phyloP scores from a whole-genome alignment of 2,888 invertebrate genomes.

The Rhaphigaster nebulosa region DNA sequence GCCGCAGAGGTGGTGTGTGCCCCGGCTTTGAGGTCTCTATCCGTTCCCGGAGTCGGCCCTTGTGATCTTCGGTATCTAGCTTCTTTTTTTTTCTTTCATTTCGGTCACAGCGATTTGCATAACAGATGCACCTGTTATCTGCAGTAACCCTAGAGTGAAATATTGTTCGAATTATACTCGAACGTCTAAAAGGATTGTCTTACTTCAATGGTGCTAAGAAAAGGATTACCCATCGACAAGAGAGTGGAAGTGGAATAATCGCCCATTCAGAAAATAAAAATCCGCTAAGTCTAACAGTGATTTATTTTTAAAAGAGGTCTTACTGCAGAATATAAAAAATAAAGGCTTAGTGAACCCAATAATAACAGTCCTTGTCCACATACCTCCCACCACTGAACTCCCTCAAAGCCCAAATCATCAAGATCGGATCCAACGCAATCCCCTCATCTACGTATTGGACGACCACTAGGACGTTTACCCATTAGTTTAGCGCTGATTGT shows the following conservation, averaged over 20 bases:
- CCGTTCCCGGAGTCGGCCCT: neutral
- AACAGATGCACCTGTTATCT: neutral
- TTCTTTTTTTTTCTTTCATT: neutral
- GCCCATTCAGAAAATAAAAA: neutral
- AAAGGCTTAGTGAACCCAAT: too few relatives aligned
- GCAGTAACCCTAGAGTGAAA: neutral
- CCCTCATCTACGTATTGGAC: too few relatives aligned
- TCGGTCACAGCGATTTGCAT: neutral
- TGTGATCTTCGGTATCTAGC: neutral
- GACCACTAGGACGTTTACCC: too few relatives aligned
- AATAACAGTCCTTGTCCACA: too few relatives aligned
- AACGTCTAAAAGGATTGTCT: neutral
- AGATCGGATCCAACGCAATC: too few relatives aligned
- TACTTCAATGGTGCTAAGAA: neutral
- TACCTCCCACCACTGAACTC: too few relatives aligned
- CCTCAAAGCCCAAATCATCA: too few relatives aligned
- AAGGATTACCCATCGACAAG: neutral
- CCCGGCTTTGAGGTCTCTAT: constrained; percentile 5
- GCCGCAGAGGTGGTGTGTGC: neutral
- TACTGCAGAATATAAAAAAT: too few relatives aligned
- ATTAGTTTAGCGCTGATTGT: too few relatives aligned
- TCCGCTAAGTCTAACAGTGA: neutral
- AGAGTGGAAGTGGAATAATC: neutral
- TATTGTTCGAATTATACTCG: neutral
- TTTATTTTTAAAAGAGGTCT: neutral